Evolutionary conservation across 64 coral and sea anemone species (phyloP), one percentile per base, ranked within the genome.

Genomic region (Platygyra sinensis): DNA sequence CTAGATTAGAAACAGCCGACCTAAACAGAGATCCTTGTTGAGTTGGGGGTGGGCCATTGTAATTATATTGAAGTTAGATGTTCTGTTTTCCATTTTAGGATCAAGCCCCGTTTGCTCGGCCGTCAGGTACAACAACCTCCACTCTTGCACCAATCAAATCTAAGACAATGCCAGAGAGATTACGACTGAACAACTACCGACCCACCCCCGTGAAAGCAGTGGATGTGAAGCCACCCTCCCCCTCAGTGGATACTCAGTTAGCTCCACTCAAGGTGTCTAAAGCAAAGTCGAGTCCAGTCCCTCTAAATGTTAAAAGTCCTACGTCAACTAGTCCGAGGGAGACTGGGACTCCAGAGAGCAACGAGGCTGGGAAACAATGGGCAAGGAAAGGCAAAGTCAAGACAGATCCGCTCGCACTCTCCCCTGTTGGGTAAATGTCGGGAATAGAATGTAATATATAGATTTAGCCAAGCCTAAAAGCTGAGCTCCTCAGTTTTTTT

Each of bases 131-230:
- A 22, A 76, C 83, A 8, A 49, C 83, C 8, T 62, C 92, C 28
- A 75, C 82, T 15, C 63, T 96, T 60, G 95, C 87, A 18, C 95
- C 95, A 5, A 81, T 96, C 19, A 90, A 89, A 78, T 76, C 87
- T 12, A 89, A 87, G 55, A 96, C 87, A 86, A 88, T 96, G 30
- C 95, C 95, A 31, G 95, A 96, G 6, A 82, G 90, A 42, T 75
- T 96, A 24, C 81, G 95, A 30, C 77, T 96, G 12, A 72, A 93
- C 16, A 89, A 93, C 36, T 84, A 78, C 77, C 75, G 36, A 7
- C 65, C 95, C n/a, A 72, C 87, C 8, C 89, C 95, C 19, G 72
- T 86, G 31, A 88, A 86, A 81, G 63, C 86, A 57, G 71, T 89
- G 0, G 95, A 96, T 17, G 67, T 93, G 30, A 93, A 93, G 50